Evolutionary conservation across 23 tunicate species (phyloP).

Genomic region (Halocynthia aurantium): DNA sequence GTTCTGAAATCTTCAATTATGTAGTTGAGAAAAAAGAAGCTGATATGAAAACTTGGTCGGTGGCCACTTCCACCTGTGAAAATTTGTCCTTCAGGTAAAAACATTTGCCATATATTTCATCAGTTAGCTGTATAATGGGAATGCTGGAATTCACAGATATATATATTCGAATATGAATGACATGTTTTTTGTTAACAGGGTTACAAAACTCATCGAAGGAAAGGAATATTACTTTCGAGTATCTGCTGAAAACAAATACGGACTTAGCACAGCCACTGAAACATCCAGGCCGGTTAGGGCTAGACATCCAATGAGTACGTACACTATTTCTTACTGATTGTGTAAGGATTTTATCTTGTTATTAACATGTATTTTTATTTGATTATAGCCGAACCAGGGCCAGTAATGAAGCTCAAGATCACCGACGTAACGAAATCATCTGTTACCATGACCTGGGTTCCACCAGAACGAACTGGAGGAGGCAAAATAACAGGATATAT

Average conservation of each 20-base stretch:
- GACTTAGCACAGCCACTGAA: constrained; percentile 25
- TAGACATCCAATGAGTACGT: constrained; percentile 38
- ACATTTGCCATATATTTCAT: neutral
- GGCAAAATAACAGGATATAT: constrained; percentile 64
- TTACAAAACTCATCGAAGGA: constrained; percentile 54
- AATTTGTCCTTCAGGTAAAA: constrained; percentile 11
- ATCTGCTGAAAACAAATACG: constrained; percentile 33
- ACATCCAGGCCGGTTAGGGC: constrained; percentile 45
- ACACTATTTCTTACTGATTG: neutral
- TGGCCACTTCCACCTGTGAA: constrained; percentile 27
- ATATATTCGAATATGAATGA: neutral
- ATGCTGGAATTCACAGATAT: neutral
- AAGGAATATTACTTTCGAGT: constrained; percentile 41
- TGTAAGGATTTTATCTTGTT: neutral
- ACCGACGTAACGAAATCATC: constrained; percentile 41
- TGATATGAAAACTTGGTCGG: constrained; percentile 88
- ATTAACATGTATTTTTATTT: neutral
- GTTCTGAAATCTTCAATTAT: constrained; percentile 69
- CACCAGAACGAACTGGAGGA: constrained; percentile 68
- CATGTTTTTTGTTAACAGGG: constrained; percentile 23
- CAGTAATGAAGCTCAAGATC: constrained; percentile 44
- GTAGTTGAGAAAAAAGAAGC: constrained; percentile 77
- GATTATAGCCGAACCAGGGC: constrained; percentile 69
- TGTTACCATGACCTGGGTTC: constrained; percentile 56
- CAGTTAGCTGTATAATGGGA: neutral